phyloP scores from a whole-genome alignment of 2,113 vertebrate species.

The Craseonycteris thonglongyai region DNA sequence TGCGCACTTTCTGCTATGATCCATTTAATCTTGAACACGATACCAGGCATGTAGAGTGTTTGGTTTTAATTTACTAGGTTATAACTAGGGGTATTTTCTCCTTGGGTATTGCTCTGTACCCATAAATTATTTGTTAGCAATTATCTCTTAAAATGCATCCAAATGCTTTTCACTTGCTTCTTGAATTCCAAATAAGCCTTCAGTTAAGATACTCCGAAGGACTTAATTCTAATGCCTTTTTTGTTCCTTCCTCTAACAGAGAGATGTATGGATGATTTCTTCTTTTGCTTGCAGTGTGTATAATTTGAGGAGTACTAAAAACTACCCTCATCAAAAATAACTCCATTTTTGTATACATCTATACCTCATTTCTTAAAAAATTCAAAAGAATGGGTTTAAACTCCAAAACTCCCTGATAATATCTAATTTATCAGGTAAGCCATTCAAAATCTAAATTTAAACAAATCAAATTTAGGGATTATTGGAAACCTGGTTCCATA shows the following conservation, averaged over 20 bases:
- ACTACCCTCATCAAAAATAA: not conserved
- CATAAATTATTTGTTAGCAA: conserved; percentile 80
- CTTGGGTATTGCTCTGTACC: conserved; percentile 59
- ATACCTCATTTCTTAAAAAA: not conserved
- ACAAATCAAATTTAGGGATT: not conserved
- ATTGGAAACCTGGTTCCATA: not conserved
- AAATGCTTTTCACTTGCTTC: conserved; percentile 67
- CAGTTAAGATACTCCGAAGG: conserved; percentile 17
- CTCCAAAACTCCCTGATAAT: not conserved
- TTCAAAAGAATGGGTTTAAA: not conserved
- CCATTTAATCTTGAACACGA: conserved; percentile 75
- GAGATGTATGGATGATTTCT: not conserved
- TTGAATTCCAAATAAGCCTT: conserved; percentile 68
- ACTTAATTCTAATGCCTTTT: conserved; percentile 24
- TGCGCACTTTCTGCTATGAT: conserved; percentile 63
- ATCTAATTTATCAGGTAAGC: not conserved
- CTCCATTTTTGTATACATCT: not conserved
- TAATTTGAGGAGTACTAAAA: not conserved
- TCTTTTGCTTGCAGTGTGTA: not conserved
- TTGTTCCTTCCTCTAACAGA: not conserved
- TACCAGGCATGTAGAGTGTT: conserved; percentile 52
- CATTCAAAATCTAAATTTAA: not conserved
- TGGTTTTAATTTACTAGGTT: conserved; percentile 78
- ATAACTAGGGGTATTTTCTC: conserved; percentile 66
- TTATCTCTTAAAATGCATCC: conserved; percentile 75